Base-by-base conservation (phyloP, 1,140 invertebrate species). In the Bursaphelenchus mucronatus region DNA sequence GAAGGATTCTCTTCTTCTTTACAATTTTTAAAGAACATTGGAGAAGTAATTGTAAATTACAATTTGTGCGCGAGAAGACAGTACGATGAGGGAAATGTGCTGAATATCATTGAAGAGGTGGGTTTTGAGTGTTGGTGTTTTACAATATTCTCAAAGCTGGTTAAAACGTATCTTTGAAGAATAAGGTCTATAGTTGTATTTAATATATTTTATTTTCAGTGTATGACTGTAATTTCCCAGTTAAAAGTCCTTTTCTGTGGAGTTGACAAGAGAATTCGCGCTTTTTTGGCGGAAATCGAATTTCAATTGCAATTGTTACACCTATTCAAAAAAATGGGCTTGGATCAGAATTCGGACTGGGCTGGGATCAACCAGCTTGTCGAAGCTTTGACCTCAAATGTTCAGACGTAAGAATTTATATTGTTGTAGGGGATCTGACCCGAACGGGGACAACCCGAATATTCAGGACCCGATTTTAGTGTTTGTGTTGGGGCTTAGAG, bases 1-100 rank as follows among this genome's bases (percentile, higher is more conserved):
- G 56, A 67, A 44, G 39, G 63, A 43, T 62, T 67, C 40, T 65
- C 66, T 10, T 43, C 44, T 2, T 66, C 66, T 8, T 13, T 54
- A 44, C 30, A 52, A 7, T 69, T 67, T 30, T 43, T 67, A 8
- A 50, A 63, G 15, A 4, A 15, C 11, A 68, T 66, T 43, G 51
- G 63, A n/a, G 43, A 51, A 45, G 15, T 66, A 47, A 9, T 66
- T 13, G 21, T 50, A 13, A 52, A 61, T 13, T 70, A 69, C 11
- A 49, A 70, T 17, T 13, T 45, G 17, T 15, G 46, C n/a, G 53
- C 70, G 58, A 39, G 30, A 39, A 44, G 11, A 5, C 15, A 59
- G 11, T 59, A 13, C 3, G 40, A 59, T 9, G 44, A 59, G 4
- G 41, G 13, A 17, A 44, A 39, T 39, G 45, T 44, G 11, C 52